Conservation (phyloP, 2,797 vertebrate species). For the Galagoides demidoff region DNA sequence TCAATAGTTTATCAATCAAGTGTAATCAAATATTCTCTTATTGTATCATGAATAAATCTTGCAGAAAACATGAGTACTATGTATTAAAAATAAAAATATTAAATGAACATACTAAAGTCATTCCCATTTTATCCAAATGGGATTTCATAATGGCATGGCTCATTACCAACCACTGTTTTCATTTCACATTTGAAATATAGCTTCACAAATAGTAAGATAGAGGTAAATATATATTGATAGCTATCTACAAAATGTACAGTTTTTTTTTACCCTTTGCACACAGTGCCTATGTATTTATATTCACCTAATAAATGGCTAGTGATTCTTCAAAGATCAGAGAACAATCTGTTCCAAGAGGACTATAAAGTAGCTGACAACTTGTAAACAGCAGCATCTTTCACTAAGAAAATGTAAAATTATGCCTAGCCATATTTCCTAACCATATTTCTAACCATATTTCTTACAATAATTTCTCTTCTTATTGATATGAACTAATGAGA, state of each 20-base stretch:
- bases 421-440: background rate
- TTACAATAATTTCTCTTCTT: background rate
- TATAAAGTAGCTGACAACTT: background rate
- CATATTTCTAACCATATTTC: too few relatives aligned
- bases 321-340: background rate
- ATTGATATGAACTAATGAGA: background rate
- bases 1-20: background rate
- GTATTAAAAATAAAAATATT: background rate
- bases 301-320: background rate
- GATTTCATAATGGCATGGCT: background rate
- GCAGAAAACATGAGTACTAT: background rate
- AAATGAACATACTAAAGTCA: constrained; percentile 6
- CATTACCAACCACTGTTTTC: background rate
- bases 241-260: background rate
- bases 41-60: constrained; percentile 21
- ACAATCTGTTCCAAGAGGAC: background rate
- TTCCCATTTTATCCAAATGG: background rate
- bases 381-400: background rate
- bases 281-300: background rate
- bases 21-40: background rate
- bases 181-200: constrained; percentile 12
- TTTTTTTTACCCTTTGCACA: background rate
- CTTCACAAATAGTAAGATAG: background rate
- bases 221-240: background rate
- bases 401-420: background rate